phyloP scores from a whole-genome alignment of 2,888 invertebrate genomes.

The Himalopsyche tibetana region DNA sequence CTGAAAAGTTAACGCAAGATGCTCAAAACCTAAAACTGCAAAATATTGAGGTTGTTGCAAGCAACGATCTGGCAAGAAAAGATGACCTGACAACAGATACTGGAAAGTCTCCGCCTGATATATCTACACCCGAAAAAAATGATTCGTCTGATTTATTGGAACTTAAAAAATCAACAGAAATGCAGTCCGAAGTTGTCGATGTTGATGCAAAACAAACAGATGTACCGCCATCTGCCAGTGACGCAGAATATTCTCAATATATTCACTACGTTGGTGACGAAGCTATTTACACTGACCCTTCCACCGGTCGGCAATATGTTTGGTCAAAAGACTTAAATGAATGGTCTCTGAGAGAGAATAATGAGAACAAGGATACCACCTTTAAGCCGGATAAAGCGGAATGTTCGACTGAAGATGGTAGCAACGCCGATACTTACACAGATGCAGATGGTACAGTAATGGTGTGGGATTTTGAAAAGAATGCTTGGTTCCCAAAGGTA shows the following conservation, averaged over 20 bases:
- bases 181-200: background rate
- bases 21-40: conserved; percentile 7
- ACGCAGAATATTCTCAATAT: conserved; percentile 47
- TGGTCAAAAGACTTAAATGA: conserved; percentile 78
- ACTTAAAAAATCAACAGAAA: background rate
- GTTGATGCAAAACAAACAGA: conserved; percentile 15
- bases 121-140: background rate
- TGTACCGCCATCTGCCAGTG: background rate
- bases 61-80: background rate
- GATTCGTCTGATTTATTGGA: background rate
- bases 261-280: conserved; percentile 83
- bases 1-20: conserved; percentile 71
- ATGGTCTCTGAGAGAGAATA: conserved; percentile 72
- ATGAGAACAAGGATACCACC: conserved; percentile 65
- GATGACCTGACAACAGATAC: background rate
- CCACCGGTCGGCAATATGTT: conserved; percentile 80
- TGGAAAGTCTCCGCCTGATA: background rate
- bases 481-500: conserved; percentile 97
- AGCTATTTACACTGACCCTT: conserved; percentile 86
- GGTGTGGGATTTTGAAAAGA: conserved; percentile 93
- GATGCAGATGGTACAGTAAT: conserved; percentile 92
- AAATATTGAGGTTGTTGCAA: background rate
- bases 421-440: conserved; percentile 87
- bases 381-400: conserved; percentile 66
- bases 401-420: conserved; percentile 72